Conservation (phyloP, 2,797 vertebrate genomes). For the Sebastiscus albofasciatus region DNA sequence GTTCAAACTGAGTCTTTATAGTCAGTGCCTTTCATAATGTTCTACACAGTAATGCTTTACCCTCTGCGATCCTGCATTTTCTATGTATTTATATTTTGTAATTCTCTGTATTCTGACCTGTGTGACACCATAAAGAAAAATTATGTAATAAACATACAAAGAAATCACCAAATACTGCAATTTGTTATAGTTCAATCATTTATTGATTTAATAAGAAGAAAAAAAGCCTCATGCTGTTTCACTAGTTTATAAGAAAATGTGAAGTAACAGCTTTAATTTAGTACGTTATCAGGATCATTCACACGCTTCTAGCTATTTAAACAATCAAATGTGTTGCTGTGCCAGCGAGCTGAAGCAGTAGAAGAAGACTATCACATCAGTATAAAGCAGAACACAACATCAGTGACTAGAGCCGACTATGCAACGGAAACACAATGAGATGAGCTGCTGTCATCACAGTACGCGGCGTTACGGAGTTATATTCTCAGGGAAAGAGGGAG, state of each 20-base stretch:
- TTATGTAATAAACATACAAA: slow-evolving; percentile 52
- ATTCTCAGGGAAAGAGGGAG: background rate
- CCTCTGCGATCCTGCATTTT: slow-evolving; percentile 40
- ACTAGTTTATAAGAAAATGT: background rate
- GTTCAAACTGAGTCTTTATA: slow-evolving; percentile 4
- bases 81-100: slow-evolving; percentile 76
- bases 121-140: slow-evolving; percentile 49
- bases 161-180: slow-evolving; percentile 3
- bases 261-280: background rate
- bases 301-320: background rate
- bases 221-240: background rate
- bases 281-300: background rate
- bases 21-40: background rate
- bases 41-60: slow-evolving; percentile 12
- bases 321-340: background rate
- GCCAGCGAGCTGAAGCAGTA: background rate
- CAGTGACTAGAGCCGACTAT: background rate
- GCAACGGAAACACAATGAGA: background rate
- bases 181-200: background rate
- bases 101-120: slow-evolving; percentile 66
- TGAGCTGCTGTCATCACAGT: background rate
- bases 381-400: background rate
- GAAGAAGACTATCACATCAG: background rate
- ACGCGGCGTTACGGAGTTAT: background rate
- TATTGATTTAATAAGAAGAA: background rate